A percentile compares a stretch with the other conserved stretches of the same genome.
Conservation (phyloP, 2,888 invertebrate genomes). For the Strigamia maritima region DNA sequence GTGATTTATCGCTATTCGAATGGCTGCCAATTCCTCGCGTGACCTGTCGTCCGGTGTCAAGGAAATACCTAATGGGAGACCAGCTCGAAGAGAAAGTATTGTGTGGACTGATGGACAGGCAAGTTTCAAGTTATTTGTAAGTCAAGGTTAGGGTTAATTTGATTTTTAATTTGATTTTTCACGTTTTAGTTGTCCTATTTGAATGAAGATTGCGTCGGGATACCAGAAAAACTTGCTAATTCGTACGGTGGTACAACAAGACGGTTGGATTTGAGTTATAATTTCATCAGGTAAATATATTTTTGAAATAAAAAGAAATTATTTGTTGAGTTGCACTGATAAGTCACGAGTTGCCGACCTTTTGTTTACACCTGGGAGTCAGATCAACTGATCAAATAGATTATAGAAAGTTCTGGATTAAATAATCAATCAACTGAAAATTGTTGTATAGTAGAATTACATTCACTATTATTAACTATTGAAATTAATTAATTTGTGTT, state of each 20-base stretch:
- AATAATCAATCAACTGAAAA: no score
- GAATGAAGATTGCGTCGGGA: neutral
- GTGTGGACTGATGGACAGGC: neutral
- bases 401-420: no score
- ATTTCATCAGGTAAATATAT: neutral
- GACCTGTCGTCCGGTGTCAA: neutral
- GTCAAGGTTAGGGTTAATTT: neutral
- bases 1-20: neutral
- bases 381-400: no score
- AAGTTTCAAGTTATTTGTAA: neutral
- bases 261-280: slow-evolving; percentile 15
- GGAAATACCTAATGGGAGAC: neutral
- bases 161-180: neutral
- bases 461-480: no score
- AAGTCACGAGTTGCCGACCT: no score
- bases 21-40: neutral
- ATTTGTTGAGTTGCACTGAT: no score
- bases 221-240: slow-evolving; percentile 10
- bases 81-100: neutral
- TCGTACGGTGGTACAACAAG: slow-evolving; percentile 1
- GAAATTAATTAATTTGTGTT: no score
- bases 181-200: neutral
- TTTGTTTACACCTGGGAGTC: no score
- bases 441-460: no score
- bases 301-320: no score